Evolutionary conservation across 2,113 vertebrate species (phyloP).

Genomic region (Oreochromis aureus): DNA sequence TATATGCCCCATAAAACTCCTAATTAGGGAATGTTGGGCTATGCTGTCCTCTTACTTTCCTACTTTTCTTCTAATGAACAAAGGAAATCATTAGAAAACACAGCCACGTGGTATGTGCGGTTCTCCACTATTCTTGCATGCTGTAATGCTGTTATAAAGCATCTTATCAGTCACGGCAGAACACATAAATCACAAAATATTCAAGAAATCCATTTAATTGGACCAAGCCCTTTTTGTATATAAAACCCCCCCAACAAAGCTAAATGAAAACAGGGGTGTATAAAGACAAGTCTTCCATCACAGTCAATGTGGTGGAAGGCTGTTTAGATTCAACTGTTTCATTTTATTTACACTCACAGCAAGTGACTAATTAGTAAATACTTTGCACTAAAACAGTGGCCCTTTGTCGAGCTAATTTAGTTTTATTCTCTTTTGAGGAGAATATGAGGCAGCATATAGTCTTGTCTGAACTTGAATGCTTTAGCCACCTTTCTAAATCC

Average conservation of each 20-base stretch:
- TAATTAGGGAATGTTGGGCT: constrained; percentile 66
- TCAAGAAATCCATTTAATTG: neutral
- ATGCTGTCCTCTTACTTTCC: constrained; percentile 13
- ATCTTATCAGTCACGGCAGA: neutral
- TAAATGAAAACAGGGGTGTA: neutral
- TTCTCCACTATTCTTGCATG: neutral
- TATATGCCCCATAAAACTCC: constrained; percentile 73
- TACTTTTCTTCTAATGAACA: constrained; percentile 48
- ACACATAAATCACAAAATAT: neutral
- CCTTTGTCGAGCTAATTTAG: neutral
- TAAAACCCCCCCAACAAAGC: accelerated
- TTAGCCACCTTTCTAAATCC: neutral
- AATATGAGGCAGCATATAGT: neutral
- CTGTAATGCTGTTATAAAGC: neutral
- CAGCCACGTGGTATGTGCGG: neutral
- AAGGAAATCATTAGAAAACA: constrained; percentile 41
- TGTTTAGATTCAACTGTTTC: neutral
- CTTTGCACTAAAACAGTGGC: neutral
- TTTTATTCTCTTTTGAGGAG: neutral
- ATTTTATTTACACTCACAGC: neutral
- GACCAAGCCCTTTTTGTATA: neutral
- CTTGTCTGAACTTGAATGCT: neutral
- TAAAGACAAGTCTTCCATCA: neutral
- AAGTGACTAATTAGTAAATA: neutral
- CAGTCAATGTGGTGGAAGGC: neutral